Conservation (phyloP, 2,113 vertebrate genomes). For the Cryptomyrus ogoouensis region DNA sequence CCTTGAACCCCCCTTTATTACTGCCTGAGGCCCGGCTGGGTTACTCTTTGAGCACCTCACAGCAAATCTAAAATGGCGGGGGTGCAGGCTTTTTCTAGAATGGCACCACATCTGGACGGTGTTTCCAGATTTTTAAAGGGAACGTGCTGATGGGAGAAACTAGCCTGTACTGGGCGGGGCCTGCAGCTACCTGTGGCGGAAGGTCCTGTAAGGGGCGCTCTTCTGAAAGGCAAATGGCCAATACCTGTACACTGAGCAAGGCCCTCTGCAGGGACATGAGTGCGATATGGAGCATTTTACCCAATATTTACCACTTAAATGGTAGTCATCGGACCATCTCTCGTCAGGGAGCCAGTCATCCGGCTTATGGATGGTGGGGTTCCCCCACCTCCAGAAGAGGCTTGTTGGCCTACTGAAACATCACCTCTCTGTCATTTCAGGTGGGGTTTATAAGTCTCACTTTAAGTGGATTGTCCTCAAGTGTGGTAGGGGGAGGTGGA, state of each 20-base stretch:
- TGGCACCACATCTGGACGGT: background rate
- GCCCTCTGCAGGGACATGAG: background rate
- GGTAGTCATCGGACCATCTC: background rate
- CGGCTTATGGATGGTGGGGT: background rate
- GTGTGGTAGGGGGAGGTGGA: background rate
- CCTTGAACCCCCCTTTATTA: background rate
- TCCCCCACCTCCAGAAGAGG: background rate
- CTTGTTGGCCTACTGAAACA: background rate
- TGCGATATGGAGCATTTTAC: background rate
- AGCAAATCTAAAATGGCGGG: background rate
- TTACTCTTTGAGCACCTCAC: background rate
- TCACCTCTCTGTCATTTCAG: background rate
- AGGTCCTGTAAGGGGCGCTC: background rate
- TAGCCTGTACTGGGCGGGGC: background rate
- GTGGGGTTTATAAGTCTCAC: background rate
- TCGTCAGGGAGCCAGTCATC: background rate
- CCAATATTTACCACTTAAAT: background rate
- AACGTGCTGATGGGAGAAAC: background rate
- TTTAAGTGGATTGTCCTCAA: background rate
- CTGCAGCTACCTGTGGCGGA: background rate
- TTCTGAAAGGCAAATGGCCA: background rate
- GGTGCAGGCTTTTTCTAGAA: background rate
- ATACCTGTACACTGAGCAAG: background rate
- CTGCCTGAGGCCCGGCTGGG: background rate
- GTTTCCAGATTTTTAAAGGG: background rate